Evolutionary conservation across 2,888 invertebrate genomes (phyloP).

Genomic region (Eurytoma californica): DNA sequence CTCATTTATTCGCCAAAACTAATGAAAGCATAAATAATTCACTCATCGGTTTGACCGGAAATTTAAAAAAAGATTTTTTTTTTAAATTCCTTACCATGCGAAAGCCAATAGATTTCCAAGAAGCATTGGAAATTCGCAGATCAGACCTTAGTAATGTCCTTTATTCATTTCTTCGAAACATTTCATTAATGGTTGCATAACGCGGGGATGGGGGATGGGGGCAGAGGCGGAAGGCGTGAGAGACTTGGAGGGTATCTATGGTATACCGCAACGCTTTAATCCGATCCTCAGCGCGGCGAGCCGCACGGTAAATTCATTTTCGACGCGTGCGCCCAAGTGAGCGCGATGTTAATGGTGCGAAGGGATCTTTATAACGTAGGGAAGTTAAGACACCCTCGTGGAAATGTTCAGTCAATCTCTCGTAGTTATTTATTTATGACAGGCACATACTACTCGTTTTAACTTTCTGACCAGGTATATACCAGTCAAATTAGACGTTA

Average conservation of each 20-base stretch:
- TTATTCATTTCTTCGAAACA: background rate
- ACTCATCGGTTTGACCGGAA: too few species aligned
- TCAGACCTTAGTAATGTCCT: too few species aligned
- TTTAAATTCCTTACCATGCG: too few species aligned
- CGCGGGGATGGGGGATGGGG: background rate
- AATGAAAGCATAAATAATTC: too few species aligned
- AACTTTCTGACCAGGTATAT: too few species aligned
- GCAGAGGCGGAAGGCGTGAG: background rate
- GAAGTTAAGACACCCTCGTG: slow-evolving; percentile 39
- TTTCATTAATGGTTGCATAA: background rate
- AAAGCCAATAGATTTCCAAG: too few species aligned
- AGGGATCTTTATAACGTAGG: slow-evolving; percentile 60
- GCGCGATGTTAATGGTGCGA: slow-evolving; percentile 65
- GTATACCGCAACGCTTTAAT: slow-evolving; percentile 69
- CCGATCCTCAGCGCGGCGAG: slow-evolving; percentile 61
- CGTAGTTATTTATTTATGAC: too few species aligned
- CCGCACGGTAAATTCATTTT: slow-evolving; percentile 67
- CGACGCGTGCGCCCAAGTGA: slow-evolving; percentile 41
- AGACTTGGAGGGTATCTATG: slow-evolving; percentile 54
- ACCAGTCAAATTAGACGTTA: too few species aligned
- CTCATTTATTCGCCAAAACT: too few species aligned
- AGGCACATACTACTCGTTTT: too few species aligned
- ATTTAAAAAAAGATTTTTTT: too few species aligned
- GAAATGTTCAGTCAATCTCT: too few species aligned
- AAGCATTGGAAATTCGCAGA: background rate